phyloP scores from a whole-genome alignment of 2,113 vertebrate species.

The Trachemys scripta region DNA sequence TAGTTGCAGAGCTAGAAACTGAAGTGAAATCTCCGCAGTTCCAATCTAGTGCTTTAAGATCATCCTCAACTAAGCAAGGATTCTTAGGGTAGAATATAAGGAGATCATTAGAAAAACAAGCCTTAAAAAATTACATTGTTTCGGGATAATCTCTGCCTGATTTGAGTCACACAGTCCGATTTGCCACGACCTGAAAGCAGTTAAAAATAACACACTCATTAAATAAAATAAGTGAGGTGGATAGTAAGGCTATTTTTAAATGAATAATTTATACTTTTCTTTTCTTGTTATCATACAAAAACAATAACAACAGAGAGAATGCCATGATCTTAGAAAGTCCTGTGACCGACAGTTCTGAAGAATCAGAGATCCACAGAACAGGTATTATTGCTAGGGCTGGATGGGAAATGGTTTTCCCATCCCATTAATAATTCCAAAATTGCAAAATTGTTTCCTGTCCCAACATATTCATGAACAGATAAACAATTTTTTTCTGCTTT shows the following conservation, averaged over 20 bases:
- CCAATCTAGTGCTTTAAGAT: not conserved
- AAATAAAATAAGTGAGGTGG: not conserved
- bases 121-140: not conserved
- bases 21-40: not conserved
- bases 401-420: too few relatives aligned
- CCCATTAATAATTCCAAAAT: too few relatives aligned
- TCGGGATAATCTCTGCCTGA: not conserved
- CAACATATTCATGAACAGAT: too few relatives aligned
- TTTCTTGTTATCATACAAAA: not conserved
- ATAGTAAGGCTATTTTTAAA: not conserved
- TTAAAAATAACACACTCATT: not conserved
- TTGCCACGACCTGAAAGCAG: not conserved
- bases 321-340: not conserved
- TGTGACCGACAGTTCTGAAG: not conserved
- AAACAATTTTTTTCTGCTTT: too few relatives aligned
- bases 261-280: not conserved
- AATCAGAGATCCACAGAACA: not conserved
- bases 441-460: too few relatives aligned
- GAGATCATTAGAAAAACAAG: not conserved
- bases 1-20: not conserved
- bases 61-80: not conserved
- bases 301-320: not conserved
- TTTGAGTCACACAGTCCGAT: not conserved
- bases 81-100: not conserved
- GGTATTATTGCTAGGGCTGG: too few relatives aligned